These are phyloP conservation scores for Carduelis carduelis DNA, from an alignment of 2,797 vertebrate species.

Conservation along the genomic window DNA sequence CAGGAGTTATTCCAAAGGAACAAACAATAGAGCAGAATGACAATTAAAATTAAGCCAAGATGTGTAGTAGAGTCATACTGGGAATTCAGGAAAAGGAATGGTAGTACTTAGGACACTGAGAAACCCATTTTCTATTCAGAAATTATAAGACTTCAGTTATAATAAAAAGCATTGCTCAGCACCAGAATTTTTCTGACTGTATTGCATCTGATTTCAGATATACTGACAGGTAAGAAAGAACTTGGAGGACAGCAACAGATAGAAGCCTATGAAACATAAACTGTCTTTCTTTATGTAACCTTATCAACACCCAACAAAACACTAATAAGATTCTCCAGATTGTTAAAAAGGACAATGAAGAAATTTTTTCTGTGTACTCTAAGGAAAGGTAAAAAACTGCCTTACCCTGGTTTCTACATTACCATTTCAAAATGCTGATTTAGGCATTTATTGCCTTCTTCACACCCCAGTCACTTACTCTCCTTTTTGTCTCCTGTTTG, in stretches of 20 bases:
- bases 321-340: neutral
- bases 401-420: neutral
- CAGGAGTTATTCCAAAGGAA: neutral
- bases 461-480: neutral
- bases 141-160: neutral
- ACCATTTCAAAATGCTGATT: neutral
- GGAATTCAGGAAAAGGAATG: neutral
- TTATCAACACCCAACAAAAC: neutral
- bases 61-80: neutral
- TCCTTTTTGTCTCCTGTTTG: neutral
- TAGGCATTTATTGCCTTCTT: neutral
- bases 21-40: neutral
- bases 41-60: neutral
- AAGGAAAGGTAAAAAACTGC: neutral
- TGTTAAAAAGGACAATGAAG: neutral
- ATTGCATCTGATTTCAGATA: neutral
- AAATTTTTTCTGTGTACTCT: neutral
- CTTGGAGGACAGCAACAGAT: neutral
- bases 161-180: neutral
- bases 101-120: accelerated
- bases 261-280: neutral
- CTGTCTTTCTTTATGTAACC: neutral
- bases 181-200: neutral
- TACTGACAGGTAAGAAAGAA: neutral
- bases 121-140: neutral